A percentile compares a stretch with the other conserved stretches of the same genome.
phyloP scores from a whole-genome alignment of 2,797 vertebrate species.

The Enteromius unitaeniatus region DNA sequence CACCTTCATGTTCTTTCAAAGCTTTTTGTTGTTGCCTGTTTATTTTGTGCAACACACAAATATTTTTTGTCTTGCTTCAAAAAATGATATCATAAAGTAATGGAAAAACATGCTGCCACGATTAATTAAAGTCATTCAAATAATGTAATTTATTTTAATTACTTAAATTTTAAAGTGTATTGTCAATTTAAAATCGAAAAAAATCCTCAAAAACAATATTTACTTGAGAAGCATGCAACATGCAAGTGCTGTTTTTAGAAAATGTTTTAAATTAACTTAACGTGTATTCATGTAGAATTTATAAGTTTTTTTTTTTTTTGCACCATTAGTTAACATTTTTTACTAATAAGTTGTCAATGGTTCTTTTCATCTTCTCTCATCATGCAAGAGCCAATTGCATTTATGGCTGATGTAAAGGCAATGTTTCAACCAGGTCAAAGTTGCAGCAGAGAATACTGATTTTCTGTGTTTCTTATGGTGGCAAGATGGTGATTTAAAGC shows the following conservation, averaged over 20 bases:
- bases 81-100: too few species aligned
- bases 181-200: too few species aligned
- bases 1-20: background rate
- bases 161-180: background rate
- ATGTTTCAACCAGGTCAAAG: slow-evolving; percentile 11
- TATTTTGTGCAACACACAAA: background rate
- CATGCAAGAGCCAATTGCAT: background rate
- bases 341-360: too few species aligned
- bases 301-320: too few species aligned
- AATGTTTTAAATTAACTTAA: background rate
- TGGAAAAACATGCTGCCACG: too few species aligned
- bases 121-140: background rate
- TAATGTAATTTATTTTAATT: background rate
- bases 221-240: background rate
- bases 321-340: too few species aligned
- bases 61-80: too few species aligned
- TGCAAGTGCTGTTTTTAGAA: background rate
- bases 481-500: slow-evolving; percentile 21
- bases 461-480: slow-evolving; percentile 24
- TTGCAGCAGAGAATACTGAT: background rate
- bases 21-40: background rate
- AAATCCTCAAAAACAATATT: background rate
- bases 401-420: slow-evolving; percentile 2
- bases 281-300: background rate
- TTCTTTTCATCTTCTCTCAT: too few species aligned